Evolutionary conservation across 2,797 vertebrate species (phyloP).

Genomic region (Chelidonichthys spinosus): DNA sequence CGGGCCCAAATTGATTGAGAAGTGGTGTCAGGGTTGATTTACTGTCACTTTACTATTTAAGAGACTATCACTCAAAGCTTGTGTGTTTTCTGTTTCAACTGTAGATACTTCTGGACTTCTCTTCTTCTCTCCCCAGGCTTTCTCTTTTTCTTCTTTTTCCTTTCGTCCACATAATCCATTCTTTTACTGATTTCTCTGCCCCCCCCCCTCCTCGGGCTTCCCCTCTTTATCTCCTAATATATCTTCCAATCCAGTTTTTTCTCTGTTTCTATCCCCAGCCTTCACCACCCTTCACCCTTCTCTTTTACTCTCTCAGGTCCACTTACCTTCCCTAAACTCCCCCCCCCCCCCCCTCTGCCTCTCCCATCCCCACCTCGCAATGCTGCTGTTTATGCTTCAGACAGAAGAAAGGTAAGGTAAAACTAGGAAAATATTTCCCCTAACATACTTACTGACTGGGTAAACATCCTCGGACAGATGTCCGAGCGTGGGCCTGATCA

Average conservation of each 20-base stretch:
- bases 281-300: neutral
- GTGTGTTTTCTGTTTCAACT: neutral
- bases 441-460: conserved; percentile 80
- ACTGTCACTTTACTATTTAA: conserved; percentile 5
- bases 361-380: conserved; percentile 48
- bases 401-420: conserved; percentile 83
- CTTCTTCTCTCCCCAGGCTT: conserved; percentile 11
- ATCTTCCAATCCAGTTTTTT: neutral
- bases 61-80: conserved; percentile 2
- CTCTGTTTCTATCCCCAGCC: conserved; percentile 1
- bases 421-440: conserved; percentile 86
- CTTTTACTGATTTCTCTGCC: neutral
- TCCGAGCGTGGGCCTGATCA: conserved; percentile 69
- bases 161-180: neutral
- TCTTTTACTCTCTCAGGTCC: conserved; percentile 28
- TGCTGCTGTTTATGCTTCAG: conserved; percentile 77
- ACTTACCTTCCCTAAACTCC: conserved; percentile 23
- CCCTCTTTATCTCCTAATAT: too few species aligned
- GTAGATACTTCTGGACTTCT: conserved; percentile 11
- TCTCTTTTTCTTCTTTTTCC: neutral
- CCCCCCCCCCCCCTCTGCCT: conserved; percentile 22
- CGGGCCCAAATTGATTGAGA: conserved; percentile 5
- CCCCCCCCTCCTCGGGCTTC: too few species aligned
- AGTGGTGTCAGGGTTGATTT: conserved; percentile 19
- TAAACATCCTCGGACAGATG: conserved; percentile 87